Conservation (phyloP, 35 echinoderm and acorn worm genomes). For the Heliocidaris tuberculata region DNA sequence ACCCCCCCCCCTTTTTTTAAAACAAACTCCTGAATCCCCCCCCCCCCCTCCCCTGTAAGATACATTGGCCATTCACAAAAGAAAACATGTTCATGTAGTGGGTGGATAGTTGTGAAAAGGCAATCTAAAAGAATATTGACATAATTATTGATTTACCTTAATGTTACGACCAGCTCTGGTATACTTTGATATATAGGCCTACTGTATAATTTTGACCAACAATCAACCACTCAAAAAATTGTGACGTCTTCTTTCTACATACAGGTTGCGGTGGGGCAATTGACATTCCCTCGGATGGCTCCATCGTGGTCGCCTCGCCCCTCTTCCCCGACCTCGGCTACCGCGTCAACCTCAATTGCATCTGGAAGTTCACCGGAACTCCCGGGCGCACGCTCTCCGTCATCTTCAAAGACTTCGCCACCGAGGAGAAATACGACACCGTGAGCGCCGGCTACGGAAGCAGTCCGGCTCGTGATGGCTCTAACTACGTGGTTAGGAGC, state of each 20-base stretch:
- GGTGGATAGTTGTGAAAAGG: no score
- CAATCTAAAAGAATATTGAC: no score
- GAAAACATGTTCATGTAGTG: no score
- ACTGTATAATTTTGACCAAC: no score
- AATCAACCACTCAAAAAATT: no score
- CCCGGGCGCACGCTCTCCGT: slow-evolving; percentile 56
- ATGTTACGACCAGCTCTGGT: neutral
- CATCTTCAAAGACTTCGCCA: slow-evolving; percentile 75
- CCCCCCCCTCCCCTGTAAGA: no score
- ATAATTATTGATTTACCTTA: neutral
- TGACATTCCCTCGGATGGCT: slow-evolving; percentile 60
- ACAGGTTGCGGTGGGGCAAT: slow-evolving; percentile 76
- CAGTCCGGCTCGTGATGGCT: slow-evolving; percentile 68
- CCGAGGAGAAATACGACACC: slow-evolving; percentile 67
- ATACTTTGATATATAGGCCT: no score
- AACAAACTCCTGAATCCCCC: no score
- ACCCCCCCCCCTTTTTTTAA: no score
- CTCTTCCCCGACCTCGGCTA: slow-evolving; percentile 79
- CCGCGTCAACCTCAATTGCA: slow-evolving; percentile 68
- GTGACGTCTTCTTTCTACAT: neutral
- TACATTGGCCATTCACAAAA: no score
- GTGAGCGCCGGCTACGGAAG: slow-evolving; percentile 71
- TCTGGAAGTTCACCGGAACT: slow-evolving; percentile 67
- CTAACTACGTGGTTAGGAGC: slow-evolving; percentile 63
- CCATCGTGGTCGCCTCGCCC: slow-evolving; percentile 69